These are phyloP conservation scores for Poeciliopsis retropinna DNA, from an alignment of 2,113 vertebrate genomes.

Conservation along the genomic window DNA sequence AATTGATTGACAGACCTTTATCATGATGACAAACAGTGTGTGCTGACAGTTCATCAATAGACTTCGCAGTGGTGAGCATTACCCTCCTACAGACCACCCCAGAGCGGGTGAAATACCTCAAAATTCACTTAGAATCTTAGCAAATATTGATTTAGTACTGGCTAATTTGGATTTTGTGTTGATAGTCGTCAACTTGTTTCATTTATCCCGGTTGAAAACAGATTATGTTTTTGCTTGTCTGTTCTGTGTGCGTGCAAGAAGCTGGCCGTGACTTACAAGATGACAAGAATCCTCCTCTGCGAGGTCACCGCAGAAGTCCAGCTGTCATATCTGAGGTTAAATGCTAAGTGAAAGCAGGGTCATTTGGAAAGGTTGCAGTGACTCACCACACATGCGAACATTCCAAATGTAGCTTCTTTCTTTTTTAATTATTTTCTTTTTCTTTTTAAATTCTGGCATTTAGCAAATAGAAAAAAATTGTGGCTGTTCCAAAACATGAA, in stretches of 20 bases:
- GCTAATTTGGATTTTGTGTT: constrained; percentile 2
- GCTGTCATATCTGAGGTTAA: constrained; percentile 62
- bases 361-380: constrained; percentile 54
- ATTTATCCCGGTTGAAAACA: constrained; percentile 1
- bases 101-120: background rate
- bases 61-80: constrained; percentile 22
- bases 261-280: constrained; percentile 20
- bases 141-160: background rate
- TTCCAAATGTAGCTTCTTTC: constrained; percentile 1
- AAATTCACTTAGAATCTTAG: constrained; percentile 16
- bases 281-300: constrained; percentile 42
- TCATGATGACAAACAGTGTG: constrained; percentile 41
- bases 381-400: constrained; percentile 53
- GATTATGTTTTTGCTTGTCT: constrained; percentile 4
- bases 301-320: constrained; percentile 49
- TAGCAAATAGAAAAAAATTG: too few species aligned
- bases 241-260: background rate
- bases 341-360: constrained; percentile 39
- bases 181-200: background rate
- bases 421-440: too few species aligned
- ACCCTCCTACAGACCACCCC: background rate
- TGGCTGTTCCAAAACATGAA: too few species aligned
- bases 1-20: constrained; percentile 41
- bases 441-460: too few species aligned
- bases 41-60: constrained; percentile 55